Percentiles rank a stretch among this genome's conserved stretches.
phyloP scores from a whole-genome alignment of 2,797 vertebrate genomes.

The Poecile montanus region DNA sequence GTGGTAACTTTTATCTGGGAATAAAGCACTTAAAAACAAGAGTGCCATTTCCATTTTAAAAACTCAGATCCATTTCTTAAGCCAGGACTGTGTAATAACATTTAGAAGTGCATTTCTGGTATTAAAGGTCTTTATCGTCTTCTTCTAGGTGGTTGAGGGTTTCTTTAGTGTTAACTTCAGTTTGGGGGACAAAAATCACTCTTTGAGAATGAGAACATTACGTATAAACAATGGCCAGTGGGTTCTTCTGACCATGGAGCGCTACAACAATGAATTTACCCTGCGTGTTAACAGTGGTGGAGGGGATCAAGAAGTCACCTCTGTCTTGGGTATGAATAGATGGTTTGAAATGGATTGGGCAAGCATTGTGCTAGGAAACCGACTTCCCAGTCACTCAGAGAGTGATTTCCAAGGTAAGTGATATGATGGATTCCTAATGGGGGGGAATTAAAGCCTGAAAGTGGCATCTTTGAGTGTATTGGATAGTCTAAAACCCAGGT shows the following conservation, averaged over 20 bases:
- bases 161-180: slow-evolving; percentile 80
- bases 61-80: background rate
- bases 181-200: slow-evolving; percentile 78
- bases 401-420: slow-evolving; percentile 84
- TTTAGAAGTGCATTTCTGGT: background rate
- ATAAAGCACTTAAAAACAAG: background rate
- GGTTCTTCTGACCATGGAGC: slow-evolving; percentile 81
- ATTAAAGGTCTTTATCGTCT: background rate
- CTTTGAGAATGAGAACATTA: slow-evolving; percentile 76
- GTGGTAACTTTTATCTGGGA: background rate
- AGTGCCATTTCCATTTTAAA: background rate
- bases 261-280: slow-evolving; percentile 84
- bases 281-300: slow-evolving; percentile 85
- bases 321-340: slow-evolving; percentile 72
- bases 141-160: slow-evolving; percentile 80
- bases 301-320: slow-evolving; percentile 81
- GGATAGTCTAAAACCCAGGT: background rate
- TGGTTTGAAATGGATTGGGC: slow-evolving; percentile 80
- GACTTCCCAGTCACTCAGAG: slow-evolving; percentile 56
- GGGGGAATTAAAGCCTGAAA: background rate
- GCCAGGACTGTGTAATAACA: background rate
- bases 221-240: slow-evolving; percentile 87
- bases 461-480: background rate
- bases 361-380: slow-evolving; percentile 79
- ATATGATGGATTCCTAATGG: background rate